phyloP scores from a whole-genome alignment of 2,797 vertebrate species.

The Rhynchotus rufescens region DNA sequence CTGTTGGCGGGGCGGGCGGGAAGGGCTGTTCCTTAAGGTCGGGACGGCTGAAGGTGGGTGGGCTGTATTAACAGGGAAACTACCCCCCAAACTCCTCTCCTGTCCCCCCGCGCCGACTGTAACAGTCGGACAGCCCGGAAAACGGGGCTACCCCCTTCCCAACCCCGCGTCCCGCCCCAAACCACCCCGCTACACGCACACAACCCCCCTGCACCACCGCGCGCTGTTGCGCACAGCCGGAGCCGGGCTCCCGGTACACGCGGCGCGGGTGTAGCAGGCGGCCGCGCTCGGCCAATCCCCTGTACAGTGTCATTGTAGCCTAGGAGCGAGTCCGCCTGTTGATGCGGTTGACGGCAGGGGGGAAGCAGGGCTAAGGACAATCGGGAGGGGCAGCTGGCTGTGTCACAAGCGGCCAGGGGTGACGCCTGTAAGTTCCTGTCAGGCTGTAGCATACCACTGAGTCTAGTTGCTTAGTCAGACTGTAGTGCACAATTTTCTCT shows the following conservation, averaged over 20 bases:
- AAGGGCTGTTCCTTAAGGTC: neutral
- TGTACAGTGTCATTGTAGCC: neutral
- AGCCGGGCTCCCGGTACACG: neutral
- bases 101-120: neutral
- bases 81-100: neutral
- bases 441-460: neutral
- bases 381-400: no score
- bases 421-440: neutral
- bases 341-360: no score
- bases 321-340: neutral
- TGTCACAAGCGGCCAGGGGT: neutral
- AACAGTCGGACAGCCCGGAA: neutral
- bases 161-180: neutral
- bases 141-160: no score
- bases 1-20: neutral
- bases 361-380: neutral
- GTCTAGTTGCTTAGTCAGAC: neutral
- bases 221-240: neutral
- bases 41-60: neutral
- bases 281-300: neutral
- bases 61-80: neutral
- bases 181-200: neutral
- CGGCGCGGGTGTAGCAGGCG: neutral
- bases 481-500: neutral
- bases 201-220: no score